phyloP scores from a whole-genome alignment of 2,797 vertebrate species.

The Oophaga sylvatica region DNA sequence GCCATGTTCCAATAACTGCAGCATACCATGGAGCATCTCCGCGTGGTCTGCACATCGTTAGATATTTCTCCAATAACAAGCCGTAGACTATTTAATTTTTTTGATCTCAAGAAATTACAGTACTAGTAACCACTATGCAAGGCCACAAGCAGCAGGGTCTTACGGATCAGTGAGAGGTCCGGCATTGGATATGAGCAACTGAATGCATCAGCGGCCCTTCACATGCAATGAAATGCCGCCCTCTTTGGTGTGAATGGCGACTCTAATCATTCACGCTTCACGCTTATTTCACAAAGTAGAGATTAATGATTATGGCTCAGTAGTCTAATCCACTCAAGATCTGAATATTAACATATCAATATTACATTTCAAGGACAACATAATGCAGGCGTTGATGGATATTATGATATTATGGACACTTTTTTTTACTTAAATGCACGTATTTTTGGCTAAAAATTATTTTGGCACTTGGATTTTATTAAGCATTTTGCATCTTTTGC shows the following conservation, averaged over 20 bases:
- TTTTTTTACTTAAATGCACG: too few relatives aligned
- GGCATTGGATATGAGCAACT: background rate
- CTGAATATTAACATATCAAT: background rate
- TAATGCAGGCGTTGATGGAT: background rate
- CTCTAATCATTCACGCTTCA: background rate
- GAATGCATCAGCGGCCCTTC: background rate
- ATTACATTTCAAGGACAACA: background rate
- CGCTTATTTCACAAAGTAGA: background rate
- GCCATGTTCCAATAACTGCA: background rate
- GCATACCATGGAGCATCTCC: background rate
- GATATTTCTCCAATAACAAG: slow-evolving; percentile 13
- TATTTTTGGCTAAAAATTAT: too few relatives aligned
- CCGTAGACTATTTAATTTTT: slow-evolving; percentile 4
- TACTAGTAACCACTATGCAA: background rate
- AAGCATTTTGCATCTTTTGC: too few relatives aligned
- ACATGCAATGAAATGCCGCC: slow-evolving; percentile 6
- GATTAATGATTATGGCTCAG: background rate
- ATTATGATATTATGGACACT: too few relatives aligned
- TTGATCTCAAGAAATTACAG: background rate
- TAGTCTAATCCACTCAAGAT: background rate
- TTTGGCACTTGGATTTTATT: too few relatives aligned
- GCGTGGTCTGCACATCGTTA: background rate
- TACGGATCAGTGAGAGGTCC: background rate
- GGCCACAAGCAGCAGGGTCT: background rate
- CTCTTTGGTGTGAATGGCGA: background rate